Evolutionary conservation across 2,113 vertebrate genomes (phyloP).

Genomic region (Aegithalos caudatus): DNA sequence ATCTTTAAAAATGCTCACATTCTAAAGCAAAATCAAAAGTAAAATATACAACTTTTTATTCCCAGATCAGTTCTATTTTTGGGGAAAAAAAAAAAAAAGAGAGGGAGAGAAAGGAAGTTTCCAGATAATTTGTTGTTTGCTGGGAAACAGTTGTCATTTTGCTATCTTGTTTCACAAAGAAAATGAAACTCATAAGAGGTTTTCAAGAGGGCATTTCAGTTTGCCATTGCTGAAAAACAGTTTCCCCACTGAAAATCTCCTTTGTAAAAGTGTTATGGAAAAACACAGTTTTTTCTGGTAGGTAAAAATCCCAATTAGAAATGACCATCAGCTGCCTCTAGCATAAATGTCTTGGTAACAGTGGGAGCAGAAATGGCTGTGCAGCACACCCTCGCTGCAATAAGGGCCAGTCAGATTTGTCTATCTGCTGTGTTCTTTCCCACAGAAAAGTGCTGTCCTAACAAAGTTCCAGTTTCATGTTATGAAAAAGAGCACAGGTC

Average conservation of each 20-base stretch:
- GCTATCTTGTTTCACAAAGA: not conserved
- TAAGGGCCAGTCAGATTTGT: not conserved
- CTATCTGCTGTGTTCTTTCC: not conserved
- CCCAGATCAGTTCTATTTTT: not conserved
- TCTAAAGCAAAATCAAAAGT: not conserved
- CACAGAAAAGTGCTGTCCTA: not conserved
- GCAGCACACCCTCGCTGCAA: not conserved
- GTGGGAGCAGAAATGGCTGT: not conserved
- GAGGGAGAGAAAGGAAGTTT: not conserved
- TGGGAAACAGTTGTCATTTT: not conserved
- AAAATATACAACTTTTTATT: not conserved
- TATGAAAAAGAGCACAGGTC: not conserved
- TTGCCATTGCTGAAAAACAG: not conserved
- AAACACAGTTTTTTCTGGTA: not conserved
- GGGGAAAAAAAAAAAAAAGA: rapidly evolving
- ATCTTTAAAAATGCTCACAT: not conserved
- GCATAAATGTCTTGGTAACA: not conserved
- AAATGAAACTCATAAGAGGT: not conserved
- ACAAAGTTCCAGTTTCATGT: not conserved
- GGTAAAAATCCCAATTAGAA: not conserved
- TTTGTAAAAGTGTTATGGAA: not conserved
- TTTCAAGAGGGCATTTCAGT: not conserved
- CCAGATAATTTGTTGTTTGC: not conserved
- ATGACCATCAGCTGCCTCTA: not conserved
- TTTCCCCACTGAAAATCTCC: not conserved